phyloP scores from a whole-genome alignment of 2,888 invertebrate genomes.

The Byasa hedistus region DNA sequence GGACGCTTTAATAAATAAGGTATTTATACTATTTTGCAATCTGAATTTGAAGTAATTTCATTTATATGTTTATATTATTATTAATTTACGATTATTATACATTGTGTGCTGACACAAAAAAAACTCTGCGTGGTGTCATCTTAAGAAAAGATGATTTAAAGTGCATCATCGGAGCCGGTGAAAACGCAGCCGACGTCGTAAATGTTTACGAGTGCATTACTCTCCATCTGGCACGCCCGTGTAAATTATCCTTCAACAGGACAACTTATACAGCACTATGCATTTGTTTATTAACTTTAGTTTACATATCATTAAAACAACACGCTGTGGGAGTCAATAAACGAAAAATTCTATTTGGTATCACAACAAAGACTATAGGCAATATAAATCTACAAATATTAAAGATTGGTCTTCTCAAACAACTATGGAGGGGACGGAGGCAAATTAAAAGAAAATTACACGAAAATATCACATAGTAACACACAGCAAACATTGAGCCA shows the following conservation, averaged over 20 bases:
- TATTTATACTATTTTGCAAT: too few species aligned
- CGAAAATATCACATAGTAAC: background rate
- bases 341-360: background rate
- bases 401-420: background rate
- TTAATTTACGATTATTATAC: constrained; percentile 13
- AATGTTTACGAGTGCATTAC: constrained; percentile 78
- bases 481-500: too few species aligned
- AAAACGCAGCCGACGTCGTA: constrained; percentile 65
- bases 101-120: constrained; percentile 8
- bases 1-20: too few species aligned
- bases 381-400: background rate
- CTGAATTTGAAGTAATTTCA: too few species aligned
- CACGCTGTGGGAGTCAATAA: background rate
- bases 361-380: background rate
- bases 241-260: constrained; percentile 55
- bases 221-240: constrained; percentile 62
- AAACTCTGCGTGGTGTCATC: constrained; percentile 44
- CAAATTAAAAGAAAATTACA: background rate
- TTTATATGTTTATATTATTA: background rate
- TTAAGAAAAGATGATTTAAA: constrained; percentile 63
- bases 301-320: constrained; percentile 1
- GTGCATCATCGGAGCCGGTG: constrained; percentile 56
- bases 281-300: constrained; percentile 4
- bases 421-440: too few species aligned
- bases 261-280: constrained; percentile 31